These are phyloP conservation scores for Nomada fabriciana DNA, from an alignment of 2,888 invertebrate species.

Conservation along the genomic window DNA sequence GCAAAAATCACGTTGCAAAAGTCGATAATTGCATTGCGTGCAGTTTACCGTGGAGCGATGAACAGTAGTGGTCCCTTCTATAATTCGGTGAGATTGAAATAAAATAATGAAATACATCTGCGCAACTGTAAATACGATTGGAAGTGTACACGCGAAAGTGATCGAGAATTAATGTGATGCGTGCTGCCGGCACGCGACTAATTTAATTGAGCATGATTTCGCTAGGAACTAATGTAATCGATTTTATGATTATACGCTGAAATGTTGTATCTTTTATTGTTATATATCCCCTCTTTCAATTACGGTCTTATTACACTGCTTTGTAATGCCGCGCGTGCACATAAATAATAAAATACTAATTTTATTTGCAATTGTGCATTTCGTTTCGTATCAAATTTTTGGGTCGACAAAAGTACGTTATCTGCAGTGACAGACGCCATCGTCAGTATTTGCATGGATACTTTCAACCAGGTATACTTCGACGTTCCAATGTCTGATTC, in stretches of 20 bases:
- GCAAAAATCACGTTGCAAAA: slow-evolving; percentile 2
- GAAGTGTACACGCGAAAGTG: slow-evolving; percentile 34
- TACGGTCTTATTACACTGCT: no score
- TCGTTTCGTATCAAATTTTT: no score
- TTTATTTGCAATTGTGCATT: no score
- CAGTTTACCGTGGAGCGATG: slow-evolving; percentile 9
- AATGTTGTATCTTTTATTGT: no score
- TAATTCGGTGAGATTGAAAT: slow-evolving; percentile 52
- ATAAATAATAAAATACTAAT: no score
- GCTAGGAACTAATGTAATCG: slow-evolving; percentile 6
- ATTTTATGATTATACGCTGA: not conserved
- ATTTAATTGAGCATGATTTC: slow-evolving; percentile 41
- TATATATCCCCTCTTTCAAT: no score
- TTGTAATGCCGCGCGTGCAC: no score
- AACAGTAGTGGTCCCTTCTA: not conserved
- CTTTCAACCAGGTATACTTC: no score
- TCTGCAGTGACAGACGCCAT: no score
- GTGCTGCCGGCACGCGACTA: slow-evolving; percentile 28
- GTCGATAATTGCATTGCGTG: slow-evolving; percentile 17
- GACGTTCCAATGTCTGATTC: no score
- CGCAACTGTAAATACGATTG: not conserved
- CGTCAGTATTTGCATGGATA: no score
- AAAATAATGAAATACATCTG: slow-evolving; percentile 33
- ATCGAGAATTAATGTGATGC: slow-evolving; percentile 57
- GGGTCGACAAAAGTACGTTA: no score